Conservation (phyloP, 2,888 invertebrate genomes). For the Morinoia aosen region DNA sequence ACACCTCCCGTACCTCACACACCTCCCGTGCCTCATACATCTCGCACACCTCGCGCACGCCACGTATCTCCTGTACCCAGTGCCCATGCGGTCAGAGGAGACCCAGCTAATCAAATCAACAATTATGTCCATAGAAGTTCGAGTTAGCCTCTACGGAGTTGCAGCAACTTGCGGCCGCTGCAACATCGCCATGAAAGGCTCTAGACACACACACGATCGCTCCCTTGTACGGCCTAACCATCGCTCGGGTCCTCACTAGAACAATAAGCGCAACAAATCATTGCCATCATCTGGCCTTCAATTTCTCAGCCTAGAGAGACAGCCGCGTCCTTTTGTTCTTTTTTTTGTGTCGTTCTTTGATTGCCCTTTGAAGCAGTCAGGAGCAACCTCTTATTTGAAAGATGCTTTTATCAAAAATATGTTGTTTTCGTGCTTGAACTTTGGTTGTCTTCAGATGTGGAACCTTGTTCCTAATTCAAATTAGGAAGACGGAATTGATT, state of each 20-base stretch:
- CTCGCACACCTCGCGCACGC: too few relatives aligned
- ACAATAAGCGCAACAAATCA: neutral
- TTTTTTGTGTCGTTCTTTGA: too few relatives aligned
- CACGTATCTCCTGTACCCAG: too few relatives aligned
- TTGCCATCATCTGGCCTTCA: neutral
- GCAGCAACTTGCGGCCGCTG: neutral
- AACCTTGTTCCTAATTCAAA: neutral
- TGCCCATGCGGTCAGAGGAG: neutral
- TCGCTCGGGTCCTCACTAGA: neutral
- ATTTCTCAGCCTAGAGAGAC: neutral
- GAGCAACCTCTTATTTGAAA: neutral
- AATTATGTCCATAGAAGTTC: neutral
- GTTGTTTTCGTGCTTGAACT: neutral
- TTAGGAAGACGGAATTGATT: neutral
- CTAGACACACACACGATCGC: neutral
- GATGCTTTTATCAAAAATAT: neutral
- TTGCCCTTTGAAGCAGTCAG: neutral
- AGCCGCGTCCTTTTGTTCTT: neutral
- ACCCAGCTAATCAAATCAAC: neutral
- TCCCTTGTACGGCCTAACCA: neutral
- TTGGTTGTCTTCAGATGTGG: neutral
- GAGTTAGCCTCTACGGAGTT: neutral
- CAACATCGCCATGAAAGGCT: neutral
- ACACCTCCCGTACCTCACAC: neutral
- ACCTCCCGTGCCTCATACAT: neutral